Conservation (phyloP, 2,888 invertebrate species). For the Melitaea athalia region DNA sequence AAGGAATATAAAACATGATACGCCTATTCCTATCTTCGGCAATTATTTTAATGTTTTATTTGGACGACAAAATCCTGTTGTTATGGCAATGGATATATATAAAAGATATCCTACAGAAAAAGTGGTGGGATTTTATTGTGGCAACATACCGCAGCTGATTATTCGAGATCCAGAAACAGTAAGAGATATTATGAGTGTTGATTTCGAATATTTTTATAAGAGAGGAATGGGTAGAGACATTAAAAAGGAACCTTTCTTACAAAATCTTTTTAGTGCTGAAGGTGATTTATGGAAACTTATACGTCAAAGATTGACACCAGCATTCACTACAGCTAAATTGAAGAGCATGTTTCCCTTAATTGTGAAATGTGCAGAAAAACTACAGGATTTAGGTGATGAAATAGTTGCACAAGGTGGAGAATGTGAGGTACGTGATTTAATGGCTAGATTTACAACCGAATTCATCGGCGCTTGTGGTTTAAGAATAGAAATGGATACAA, state of each 20-base stretch:
- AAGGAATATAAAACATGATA: slow-evolving; percentile 55
- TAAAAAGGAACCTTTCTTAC: slow-evolving; percentile 48
- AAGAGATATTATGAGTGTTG: slow-evolving; percentile 54
- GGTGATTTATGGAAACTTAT: slow-evolving; percentile 66
- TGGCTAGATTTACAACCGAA: slow-evolving; percentile 56
- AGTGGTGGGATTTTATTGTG: slow-evolving; percentile 58
- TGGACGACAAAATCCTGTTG: slow-evolving; percentile 48
- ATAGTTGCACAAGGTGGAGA: slow-evolving; percentile 45
- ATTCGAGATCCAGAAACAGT: slow-evolving; percentile 60
- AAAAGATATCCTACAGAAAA: slow-evolving; percentile 41
- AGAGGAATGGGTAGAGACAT: slow-evolving; percentile 41
- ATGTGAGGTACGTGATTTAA: slow-evolving; percentile 49
- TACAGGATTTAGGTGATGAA: slow-evolving; percentile 44
- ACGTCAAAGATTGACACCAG: slow-evolving; percentile 64
- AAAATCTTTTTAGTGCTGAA: slow-evolving; percentile 58
- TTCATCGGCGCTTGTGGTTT: slow-evolving; percentile 59
- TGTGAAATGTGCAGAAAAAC: slow-evolving; percentile 59
- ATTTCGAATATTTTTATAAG: slow-evolving; percentile 58
- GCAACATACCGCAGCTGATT: slow-evolving; percentile 56
- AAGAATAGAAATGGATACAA: slow-evolving; percentile 50
- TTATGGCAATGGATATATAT: slow-evolving; percentile 46
- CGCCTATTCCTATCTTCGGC: slow-evolving; percentile 58
- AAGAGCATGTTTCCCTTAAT: slow-evolving; percentile 69
- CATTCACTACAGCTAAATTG: slow-evolving; percentile 65
- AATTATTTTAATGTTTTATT: slow-evolving; percentile 50